Conservation (phyloP, 2,888 invertebrate genomes). For the Ctena decussata region DNA sequence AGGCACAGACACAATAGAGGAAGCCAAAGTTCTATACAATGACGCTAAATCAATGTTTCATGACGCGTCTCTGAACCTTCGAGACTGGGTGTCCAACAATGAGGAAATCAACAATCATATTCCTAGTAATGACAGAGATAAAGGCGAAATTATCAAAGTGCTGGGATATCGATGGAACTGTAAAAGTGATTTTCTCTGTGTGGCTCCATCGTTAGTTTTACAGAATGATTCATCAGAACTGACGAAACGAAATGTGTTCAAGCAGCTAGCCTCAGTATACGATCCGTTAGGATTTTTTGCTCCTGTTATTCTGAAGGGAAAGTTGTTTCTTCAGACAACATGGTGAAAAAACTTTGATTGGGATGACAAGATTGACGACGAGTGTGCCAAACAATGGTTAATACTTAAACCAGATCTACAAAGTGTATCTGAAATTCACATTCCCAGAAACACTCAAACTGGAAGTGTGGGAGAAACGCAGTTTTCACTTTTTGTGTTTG, state of each 20-base stretch:
- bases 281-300: constrained; percentile 1
- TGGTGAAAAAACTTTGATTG: constrained; percentile 27
- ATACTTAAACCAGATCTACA: not conserved
- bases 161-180: constrained; percentile 11
- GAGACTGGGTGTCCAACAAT: constrained; percentile 28
- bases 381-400: not conserved
- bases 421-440: not conserved
- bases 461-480: not conserved
- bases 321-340: constrained; percentile 10
- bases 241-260: no score
- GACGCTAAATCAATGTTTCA: constrained; percentile 17
- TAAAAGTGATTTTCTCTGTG: not conserved
- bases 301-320: constrained; percentile 8
- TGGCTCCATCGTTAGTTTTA: not conserved
- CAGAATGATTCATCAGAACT: not conserved
- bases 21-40: constrained; percentile 15
- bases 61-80: constrained; percentile 22
- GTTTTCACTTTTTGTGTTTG: not conserved
- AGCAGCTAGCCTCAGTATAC: no score
- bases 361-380: constrained; percentile 1
- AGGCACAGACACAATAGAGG: constrained; percentile 9
- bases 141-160: not conserved
- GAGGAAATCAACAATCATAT: not conserved
- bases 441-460: no score
- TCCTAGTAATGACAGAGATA: not conserved